A percentile compares a stretch with the other conserved stretches of the same genome.
Conservation (phyloP, 2,113 vertebrate species). For the Mobula hypostoma region DNA sequence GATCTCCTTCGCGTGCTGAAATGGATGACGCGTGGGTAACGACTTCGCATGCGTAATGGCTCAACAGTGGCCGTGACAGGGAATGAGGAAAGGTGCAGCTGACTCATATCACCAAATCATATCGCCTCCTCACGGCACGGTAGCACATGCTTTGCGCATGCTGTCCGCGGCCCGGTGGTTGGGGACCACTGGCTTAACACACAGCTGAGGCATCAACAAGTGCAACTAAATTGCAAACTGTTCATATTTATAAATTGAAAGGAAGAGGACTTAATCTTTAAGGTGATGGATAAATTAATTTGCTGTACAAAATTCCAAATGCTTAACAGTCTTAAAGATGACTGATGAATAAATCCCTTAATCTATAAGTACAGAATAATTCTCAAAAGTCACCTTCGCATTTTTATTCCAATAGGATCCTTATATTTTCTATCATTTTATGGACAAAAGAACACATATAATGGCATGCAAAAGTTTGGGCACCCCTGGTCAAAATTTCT, state of each 20-base stretch:
- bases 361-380: background rate
- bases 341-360: background rate
- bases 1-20: too few species aligned
- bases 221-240: background rate
- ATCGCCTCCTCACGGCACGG: too few species aligned
- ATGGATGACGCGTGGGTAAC: too few species aligned
- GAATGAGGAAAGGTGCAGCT: too few species aligned
- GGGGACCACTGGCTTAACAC: background rate
- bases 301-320: background rate
- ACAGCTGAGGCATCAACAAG: background rate
- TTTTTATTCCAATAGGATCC: background rate
- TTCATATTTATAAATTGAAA: background rate
- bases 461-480: too few species aligned
- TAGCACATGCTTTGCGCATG: too few species aligned
- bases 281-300: background rate
- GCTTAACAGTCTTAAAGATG: background rate
- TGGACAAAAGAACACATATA: background rate
- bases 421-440: background rate
- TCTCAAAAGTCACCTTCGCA: background rate
- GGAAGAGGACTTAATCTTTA: background rate
- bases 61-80: too few species aligned
- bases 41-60: too few species aligned
- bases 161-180: too few species aligned
- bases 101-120: too few species aligned
- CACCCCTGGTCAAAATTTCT: too few species aligned